These are phyloP conservation scores for Lepidonotus clava DNA, from an alignment of 2,888 invertebrate genomes.

Conservation along the genomic window DNA sequence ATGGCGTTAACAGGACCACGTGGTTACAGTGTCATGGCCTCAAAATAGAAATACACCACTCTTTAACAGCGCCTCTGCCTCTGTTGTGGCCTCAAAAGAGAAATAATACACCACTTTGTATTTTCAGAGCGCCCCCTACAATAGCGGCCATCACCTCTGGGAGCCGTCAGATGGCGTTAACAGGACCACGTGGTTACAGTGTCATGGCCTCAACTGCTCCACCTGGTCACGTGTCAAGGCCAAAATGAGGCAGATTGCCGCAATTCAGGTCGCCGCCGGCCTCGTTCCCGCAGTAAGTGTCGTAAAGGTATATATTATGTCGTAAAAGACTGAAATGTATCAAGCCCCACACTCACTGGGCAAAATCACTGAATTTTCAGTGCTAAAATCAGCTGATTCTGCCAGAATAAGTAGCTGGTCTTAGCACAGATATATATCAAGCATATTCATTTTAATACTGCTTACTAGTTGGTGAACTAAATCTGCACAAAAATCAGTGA, in stretches of 20 bases:
- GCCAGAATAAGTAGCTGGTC: no score
- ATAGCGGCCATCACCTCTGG: neutral
- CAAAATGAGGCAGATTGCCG: conserved; percentile 16
- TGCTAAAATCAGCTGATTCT: no score
- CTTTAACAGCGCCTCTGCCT: no score
- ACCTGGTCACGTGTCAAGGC: neutral
- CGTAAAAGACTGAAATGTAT: no score
- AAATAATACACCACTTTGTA: neutral
- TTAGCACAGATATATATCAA: no score
- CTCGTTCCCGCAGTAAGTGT: conserved; percentile 40
- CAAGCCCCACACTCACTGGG: no score
- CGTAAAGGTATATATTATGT: neutral
- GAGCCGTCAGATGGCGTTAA: neutral
- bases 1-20: neutral
- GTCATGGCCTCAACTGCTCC: conserved; percentile 23
- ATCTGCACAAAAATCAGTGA: no score
- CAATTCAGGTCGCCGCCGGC: neutral
- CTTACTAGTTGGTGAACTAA: no score
- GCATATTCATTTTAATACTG: no score
- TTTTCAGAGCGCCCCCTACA: neutral
- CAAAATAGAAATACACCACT: no score
- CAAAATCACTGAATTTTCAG: no score
- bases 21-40: conserved; percentile 44
- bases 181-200: conserved; percentile 12
- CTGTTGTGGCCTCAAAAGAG: no score